Evolutionary conservation across 2,113 vertebrate species (phyloP).

Genomic region (Plestiodon gilberti): DNA sequence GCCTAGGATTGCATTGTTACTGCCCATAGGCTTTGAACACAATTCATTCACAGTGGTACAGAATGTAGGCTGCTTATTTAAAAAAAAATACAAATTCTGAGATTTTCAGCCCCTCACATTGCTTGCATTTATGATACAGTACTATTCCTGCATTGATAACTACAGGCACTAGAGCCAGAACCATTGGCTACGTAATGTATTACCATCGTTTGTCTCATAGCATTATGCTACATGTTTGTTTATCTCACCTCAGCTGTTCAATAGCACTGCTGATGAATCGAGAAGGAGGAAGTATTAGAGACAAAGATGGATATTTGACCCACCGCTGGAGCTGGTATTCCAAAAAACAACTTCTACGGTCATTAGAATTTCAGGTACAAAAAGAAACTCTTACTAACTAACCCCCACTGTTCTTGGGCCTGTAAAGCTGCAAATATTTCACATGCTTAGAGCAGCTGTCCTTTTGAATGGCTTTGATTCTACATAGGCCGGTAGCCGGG

Average conservation of each 20-base stretch:
- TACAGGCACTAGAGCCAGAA: not conserved
- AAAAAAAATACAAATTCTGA: not conserved
- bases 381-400: not conserved
- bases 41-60: not conserved
- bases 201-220: not conserved
- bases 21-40: not conserved
- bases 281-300: conserved; percentile 57
- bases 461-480: not conserved
- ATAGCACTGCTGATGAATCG: conserved; percentile 60
- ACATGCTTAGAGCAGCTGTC: not conserved
- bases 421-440: not conserved
- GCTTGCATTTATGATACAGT: not conserved
- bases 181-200: too few species aligned
- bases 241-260: conserved; percentile 47
- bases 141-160: not conserved
- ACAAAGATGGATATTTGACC: conserved; percentile 53
- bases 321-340: conserved; percentile 70
- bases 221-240: not conserved
- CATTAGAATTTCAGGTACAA: conserved; percentile 68
- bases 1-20: too few species aligned
- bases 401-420: not conserved
- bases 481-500: not conserved
- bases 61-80: not conserved
- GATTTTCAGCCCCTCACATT: not conserved
- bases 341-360: conserved; percentile 55